Evolutionary conservation across 2,888 invertebrate genomes (phyloP), one percentile per base, ranked within the genome.

Genomic region (Taphrorychus bicolor): DNA sequence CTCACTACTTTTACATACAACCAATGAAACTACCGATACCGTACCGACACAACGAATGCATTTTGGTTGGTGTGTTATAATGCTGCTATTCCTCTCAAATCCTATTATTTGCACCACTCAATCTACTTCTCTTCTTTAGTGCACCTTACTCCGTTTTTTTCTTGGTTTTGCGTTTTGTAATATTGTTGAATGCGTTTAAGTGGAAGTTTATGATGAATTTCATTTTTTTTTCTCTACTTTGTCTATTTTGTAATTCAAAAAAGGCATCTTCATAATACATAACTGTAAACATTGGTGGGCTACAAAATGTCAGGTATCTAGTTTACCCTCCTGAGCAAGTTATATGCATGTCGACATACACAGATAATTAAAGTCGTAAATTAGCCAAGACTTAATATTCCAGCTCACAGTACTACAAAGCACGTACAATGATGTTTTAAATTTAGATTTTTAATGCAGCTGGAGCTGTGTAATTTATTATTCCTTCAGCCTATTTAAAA

Each of bases 61-160:
- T 64, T 67, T 66, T 66, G 66, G 66, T 69, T 69, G 66, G 61
- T 61, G 53, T 65, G 7, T 45, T 45, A 45, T 45, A 45, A 45
- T 45, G 45, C 45, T 45, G 17, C 45, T 45, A 45, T 16, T 45
- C 16, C 45, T 45, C 32, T 32, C 32, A 2, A 32, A 7, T 32
- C 45, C 45, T 45, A 45, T n/a, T n/a, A n/a, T 45, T 16, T 45
- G 45, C 45, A 45, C 45, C 14, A 32, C 32, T 3, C 7, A 32
- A 32, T n/a, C n/a, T n/a, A 7, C 7, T 32, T 32, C 45, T 45
- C 9, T 45, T 45, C 16, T 45, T 45, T 45, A 5, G 5, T 32
- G 45, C 45, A 45, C 45, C 14, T 45, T 45, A 45, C 14, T 32
- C 69, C 66, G 53, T 59, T 24, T 65, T 51, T 18, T 14, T n/a